Base-by-base conservation (phyloP, 2,888 invertebrate species). In the Bimastos eiseni region DNA sequence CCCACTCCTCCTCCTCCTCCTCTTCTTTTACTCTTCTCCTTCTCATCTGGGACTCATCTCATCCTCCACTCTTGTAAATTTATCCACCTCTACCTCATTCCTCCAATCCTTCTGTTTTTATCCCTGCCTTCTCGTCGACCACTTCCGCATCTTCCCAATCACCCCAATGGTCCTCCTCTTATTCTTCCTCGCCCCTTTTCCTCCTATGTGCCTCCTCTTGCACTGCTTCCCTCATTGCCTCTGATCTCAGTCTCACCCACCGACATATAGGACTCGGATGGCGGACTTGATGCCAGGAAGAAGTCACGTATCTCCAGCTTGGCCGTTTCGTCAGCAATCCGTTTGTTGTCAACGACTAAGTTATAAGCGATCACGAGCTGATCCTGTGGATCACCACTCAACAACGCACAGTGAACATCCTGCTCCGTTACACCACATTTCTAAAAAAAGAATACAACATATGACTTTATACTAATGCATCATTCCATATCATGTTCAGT, bases 341-440 rank as follows among this genome's bases (percentile, higher is more conserved):
- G 96, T 95, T 98, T 98, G 95, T 99, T 99, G 95, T 99, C 99
- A 91, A 99, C 98, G 93, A 99, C 98, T 92, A 99, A 96, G 95
- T 99, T 98, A 95, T 99, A 99, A 8, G 99, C 99, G 93, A 99
- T 99, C 5, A 98, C 98, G 90, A 99, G 96, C 95, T 99, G 99
- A 95, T 99, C 98, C 94, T 99, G 99, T 0, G 98, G 98, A 96
- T 99, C 98, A 2, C 98, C 98, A 94, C 97, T 98, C 89, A 99
- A 95, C 92, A 99, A 95, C 0, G 99, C 98, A 93, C 97, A 97
- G 95, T 99, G 98, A 0, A 99, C 99, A 95, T 99, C 99, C 83
- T 97, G 96, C 94, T 99, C 98, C 93, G 97, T 97, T 0, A 99
- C 99, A 55, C 97, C 97, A 94, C 99, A 99, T 96, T 99, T 99